Percentiles rank a stretch among this genome's conserved stretches.
Conservation (phyloP, 2,888 invertebrate species). For the Ophion ventricosus region DNA sequence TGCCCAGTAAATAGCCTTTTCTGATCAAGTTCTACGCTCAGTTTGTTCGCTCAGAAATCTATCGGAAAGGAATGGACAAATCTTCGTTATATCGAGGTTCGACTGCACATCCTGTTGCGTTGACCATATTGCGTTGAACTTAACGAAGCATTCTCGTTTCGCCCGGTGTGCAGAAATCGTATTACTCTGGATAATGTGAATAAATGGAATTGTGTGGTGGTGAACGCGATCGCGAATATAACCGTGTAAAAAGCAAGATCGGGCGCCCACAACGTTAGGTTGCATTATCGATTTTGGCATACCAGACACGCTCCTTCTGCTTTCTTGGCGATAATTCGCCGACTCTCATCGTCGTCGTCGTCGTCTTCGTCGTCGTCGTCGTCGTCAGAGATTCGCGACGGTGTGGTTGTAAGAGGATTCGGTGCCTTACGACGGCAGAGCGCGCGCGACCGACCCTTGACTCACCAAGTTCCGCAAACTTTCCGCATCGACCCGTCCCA, state of each 20-base stretch:
- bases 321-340: constrained; percentile 80
- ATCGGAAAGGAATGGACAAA: too few relatives aligned
- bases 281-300: constrained; percentile 80
- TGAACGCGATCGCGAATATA: constrained; percentile 9
- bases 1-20: too few relatives aligned
- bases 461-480: constrained; percentile 66
- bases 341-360: constrained; percentile 67
- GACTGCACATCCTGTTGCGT: neutral
- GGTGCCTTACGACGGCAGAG: constrained; percentile 54
- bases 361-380: constrained; percentile 48
- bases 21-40: too few relatives aligned
- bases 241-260: constrained; percentile 53
- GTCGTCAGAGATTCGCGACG: constrained; percentile 39
- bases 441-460: constrained; percentile 65
- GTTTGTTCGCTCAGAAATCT: too few relatives aligned
- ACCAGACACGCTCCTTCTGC: constrained; percentile 80
- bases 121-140: neutral
- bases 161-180: neutral
- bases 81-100: too few relatives aligned
- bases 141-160: neutral
- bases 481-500: constrained; percentile 54
- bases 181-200: constrained; percentile 8
- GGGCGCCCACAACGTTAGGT: constrained; percentile 56
- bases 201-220: neutral
- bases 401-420: constrained; percentile 48